phyloP scores from a whole-genome alignment of 2,797 vertebrate species.

The Galagoides demidoff region DNA sequence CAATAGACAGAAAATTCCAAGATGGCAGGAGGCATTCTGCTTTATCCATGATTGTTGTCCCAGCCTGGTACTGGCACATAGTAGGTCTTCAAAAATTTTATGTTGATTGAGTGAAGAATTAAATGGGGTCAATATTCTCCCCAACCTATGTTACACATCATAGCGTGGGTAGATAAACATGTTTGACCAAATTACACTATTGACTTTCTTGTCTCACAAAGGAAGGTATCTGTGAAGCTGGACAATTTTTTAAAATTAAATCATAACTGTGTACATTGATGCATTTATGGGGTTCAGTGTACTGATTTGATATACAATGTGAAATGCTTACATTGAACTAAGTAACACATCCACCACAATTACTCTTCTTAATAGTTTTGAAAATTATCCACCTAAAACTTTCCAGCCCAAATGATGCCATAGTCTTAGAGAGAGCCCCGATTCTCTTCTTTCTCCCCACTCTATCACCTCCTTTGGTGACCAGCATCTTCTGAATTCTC shows the following conservation, averaged over 20 bases:
- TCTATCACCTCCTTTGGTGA: neutral
- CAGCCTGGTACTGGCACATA: neutral
- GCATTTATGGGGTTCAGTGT: too few relatives aligned
- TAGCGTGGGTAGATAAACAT: neutral
- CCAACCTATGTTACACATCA: neutral
- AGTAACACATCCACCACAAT: too few relatives aligned
- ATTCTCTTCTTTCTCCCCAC: neutral
- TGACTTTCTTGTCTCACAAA: neutral
- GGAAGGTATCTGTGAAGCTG: neutral
- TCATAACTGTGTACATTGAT: too few relatives aligned
- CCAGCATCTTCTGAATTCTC: neutral
- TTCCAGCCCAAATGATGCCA: constrained; percentile 52
- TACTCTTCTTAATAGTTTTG: too few relatives aligned
- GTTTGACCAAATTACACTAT: neutral
- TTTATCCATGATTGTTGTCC: neutral
- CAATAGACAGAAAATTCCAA: neutral
- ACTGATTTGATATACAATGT: too few relatives aligned
- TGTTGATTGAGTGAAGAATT: neutral
- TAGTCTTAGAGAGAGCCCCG: neutral
- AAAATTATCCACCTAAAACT: neutral
- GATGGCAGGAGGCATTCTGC: neutral
- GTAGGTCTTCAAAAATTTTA: neutral
- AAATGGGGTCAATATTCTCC: neutral
- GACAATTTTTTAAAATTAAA: neutral
- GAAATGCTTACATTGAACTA: too few relatives aligned